These are phyloP conservation scores for Callyntrura sp. DNA, from an alignment of 2,888 invertebrate species.

Conservation along the genomic window DNA sequence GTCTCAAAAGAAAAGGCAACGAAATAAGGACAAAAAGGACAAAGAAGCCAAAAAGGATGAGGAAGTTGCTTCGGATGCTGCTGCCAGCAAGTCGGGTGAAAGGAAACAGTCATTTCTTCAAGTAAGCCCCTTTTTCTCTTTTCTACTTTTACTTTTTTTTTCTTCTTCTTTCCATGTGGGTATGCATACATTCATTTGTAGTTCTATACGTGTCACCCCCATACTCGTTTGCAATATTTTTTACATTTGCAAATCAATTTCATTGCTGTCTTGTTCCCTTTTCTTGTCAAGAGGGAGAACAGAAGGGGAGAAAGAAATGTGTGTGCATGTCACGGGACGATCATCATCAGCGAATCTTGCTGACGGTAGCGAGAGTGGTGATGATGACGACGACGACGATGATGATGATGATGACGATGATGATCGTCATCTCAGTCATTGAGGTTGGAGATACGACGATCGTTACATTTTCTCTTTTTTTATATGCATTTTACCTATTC, in stretches of 20 bases:
- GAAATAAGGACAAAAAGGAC: conserved; percentile 82
- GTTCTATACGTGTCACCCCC: too few relatives aligned
- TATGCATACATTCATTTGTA: background rate
- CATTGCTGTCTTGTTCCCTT: conserved; percentile 30
- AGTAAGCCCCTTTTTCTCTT: conserved; percentile 77
- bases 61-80: conserved; percentile 83
- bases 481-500: background rate
- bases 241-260: conserved; percentile 62
- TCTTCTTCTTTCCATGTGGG: too few relatives aligned
- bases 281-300: background rate
- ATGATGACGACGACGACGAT: conserved; percentile 11
- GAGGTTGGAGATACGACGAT: conserved; percentile 19
- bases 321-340: conserved; percentile 4
- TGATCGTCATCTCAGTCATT: conserved; percentile 1
- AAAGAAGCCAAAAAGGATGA: conserved; percentile 83
- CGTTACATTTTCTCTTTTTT: background rate
- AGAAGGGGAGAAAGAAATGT: background rate
- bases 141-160: conserved; percentile 6
- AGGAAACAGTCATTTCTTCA: conserved; percentile 84
- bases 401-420: conserved; percentile 30
- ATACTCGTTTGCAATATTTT: background rate
- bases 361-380: background rate
- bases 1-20: conserved; percentile 84
- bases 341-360: background rate
- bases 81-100: conserved; percentile 83